Evolutionary conservation across 2,888 invertebrate species (phyloP).

Genomic region (Sussaba pulchella): DNA sequence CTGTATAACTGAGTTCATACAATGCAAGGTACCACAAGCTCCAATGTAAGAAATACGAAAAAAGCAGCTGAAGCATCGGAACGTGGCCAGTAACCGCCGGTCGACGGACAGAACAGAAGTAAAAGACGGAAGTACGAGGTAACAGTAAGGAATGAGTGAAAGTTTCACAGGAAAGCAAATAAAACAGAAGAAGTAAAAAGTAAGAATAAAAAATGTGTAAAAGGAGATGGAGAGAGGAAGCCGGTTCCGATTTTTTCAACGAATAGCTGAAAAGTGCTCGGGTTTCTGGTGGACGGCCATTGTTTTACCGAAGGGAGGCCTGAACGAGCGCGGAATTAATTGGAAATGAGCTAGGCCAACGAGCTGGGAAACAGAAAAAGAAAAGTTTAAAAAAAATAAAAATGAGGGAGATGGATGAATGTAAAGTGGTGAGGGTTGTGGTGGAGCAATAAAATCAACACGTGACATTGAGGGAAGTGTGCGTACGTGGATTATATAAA

Average conservation of each 20-base stretch:
- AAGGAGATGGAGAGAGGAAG: conserved; percentile 50
- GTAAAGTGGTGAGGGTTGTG: conserved; percentile 15
- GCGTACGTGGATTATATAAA: conserved; percentile 16
- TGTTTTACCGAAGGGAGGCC: conserved; percentile 60
- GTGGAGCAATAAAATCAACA: conserved; percentile 23
- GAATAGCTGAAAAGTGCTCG: conserved; percentile 46
- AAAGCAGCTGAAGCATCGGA: too few relatives aligned
- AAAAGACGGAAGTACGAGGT: conserved; percentile 3
- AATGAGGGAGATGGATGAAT: background rate
- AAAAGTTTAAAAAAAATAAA: background rate
- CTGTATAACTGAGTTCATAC: too few relatives aligned
- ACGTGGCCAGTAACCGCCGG: too few relatives aligned
- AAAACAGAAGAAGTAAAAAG: conserved; percentile 28
- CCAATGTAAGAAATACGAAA: too few relatives aligned
- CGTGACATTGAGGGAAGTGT: background rate
- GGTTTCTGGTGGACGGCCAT: conserved; percentile 50
- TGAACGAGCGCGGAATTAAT: conserved; percentile 63
- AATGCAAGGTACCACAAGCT: too few relatives aligned
- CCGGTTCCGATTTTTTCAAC: conserved; percentile 49
- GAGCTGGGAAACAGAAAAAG: conserved; percentile 34
- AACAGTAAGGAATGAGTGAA: background rate
- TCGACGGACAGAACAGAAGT: background rate
- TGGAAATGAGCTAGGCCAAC: conserved; percentile 58
- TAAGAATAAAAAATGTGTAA: conserved; percentile 26
- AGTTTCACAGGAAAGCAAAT: conserved; percentile 11